A percentile compares a stretch with the other conserved stretches of the same genome.
phyloP scores from a whole-genome alignment of 2,888 invertebrate species.

The Erebia ligea region DNA sequence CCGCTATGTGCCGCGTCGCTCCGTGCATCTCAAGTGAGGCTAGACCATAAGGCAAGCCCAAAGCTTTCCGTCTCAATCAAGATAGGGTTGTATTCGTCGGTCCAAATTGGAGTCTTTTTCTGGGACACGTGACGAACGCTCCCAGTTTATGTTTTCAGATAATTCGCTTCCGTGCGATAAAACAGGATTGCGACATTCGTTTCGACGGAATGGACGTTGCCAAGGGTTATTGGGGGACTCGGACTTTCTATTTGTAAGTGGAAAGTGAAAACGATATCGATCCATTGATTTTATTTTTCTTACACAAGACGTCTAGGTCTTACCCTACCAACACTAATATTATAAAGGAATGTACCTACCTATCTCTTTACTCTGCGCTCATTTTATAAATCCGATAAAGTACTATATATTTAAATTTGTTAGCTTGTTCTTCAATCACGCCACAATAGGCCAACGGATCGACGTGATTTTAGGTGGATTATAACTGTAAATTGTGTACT shows the following conservation, averaged over 20 bases:
- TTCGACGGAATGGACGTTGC: slow-evolving; percentile 23
- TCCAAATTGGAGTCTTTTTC: slow-evolving; percentile 48
- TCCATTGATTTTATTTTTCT: slow-evolving; percentile 4
- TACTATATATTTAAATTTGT: too few relatives aligned
- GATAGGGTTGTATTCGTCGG: slow-evolving; percentile 64
- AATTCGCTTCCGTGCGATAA: slow-evolving; percentile 40
- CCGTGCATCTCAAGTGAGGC: slow-evolving; percentile 31
- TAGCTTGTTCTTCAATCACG: too few relatives aligned
- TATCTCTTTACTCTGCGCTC: too few relatives aligned
- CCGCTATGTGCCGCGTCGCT: too few relatives aligned
- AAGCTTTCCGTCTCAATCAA: slow-evolving; percentile 66
- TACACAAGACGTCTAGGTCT: not conserved
- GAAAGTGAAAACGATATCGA: slow-evolving; percentile 17
- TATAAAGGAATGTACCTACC: not conserved
- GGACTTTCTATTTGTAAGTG: slow-evolving; percentile 23
- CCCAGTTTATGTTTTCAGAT: slow-evolving; percentile 42
- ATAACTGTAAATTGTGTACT: too few relatives aligned
- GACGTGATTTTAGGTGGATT: too few relatives aligned
- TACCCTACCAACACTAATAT: not conserved
- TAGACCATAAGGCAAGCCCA: slow-evolving; percentile 48
- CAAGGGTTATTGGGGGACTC: slow-evolving; percentile 21
- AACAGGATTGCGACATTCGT: slow-evolving; percentile 39
- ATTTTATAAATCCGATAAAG: too few relatives aligned
- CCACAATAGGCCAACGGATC: too few relatives aligned
- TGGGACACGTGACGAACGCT: slow-evolving; percentile 37